Percentiles rank a stretch among this genome's conserved stretches.
Conservation (phyloP, 2,888 invertebrate genomes). For the Stenichneumon culpator region DNA sequence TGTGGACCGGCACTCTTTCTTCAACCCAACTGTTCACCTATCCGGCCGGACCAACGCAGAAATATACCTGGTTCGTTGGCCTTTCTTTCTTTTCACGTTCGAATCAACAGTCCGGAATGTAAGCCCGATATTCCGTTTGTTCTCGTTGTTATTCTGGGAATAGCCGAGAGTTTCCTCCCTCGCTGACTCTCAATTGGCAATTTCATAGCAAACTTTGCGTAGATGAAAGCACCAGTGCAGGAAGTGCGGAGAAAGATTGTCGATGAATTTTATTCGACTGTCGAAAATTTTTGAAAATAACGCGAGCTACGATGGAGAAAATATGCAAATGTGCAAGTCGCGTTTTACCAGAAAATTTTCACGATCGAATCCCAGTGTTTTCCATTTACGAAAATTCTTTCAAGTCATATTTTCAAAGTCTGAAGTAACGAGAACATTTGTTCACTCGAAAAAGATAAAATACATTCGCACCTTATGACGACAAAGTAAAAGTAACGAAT, state of each 20-base stretch:
- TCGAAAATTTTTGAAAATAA: no score
- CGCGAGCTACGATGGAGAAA: no score
- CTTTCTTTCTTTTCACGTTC: neutral
- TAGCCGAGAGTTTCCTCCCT: neutral
- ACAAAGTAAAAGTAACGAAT: no score
- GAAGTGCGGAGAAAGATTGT: neutral
- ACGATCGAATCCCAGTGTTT: no score
- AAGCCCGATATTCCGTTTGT: constrained; percentile 33
- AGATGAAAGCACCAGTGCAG: neutral
- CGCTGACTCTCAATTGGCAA: neutral
- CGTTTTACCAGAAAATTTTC: no score
- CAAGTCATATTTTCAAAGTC: no score
- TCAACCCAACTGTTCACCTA: neutral
- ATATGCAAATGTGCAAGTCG: no score
- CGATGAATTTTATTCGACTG: neutral
- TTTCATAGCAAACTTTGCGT: neutral
- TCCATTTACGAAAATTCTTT: no score
- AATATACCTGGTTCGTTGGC: constrained; percentile 15
- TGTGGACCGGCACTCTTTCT: neutral
- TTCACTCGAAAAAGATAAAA: no score
- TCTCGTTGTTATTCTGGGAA: neutral
- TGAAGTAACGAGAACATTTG: no score
- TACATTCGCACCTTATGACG: no score
- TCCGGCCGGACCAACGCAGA: neutral
- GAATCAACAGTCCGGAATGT: constrained; percentile 46